Percentiles rank a stretch among this genome's conserved stretches.
These are phyloP conservation scores for Corythornis madagascariensis DNA, from an alignment of 2,113 vertebrate species.

Conservation along the genomic window DNA sequence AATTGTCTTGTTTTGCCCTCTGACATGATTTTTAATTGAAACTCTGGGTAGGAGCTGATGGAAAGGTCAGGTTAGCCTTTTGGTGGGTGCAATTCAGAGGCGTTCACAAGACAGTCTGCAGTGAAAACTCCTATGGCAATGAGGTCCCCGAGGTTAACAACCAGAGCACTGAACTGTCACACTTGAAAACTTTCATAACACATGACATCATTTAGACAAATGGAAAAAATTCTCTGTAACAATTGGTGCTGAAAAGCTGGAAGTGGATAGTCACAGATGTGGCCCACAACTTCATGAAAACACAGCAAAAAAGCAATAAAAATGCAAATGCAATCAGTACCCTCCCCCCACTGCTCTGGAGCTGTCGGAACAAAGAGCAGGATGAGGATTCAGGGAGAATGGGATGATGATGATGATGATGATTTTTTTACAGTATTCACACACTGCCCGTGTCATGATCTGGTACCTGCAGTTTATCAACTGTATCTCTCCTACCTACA, in stretches of 20 bases:
- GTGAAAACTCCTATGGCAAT: constrained; percentile 20
- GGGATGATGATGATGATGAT: no score
- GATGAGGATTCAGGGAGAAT: not conserved
- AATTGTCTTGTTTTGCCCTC: constrained; percentile 54
- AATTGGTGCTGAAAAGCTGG: constrained; percentile 74
- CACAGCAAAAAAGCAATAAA: constrained; percentile 41
- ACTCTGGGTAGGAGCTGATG: constrained; percentile 2
- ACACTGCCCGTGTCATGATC: not conserved
- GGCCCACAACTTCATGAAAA: constrained; percentile 69
- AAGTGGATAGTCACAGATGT: constrained; percentile 71
- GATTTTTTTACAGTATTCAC: not conserved
- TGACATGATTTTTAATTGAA: constrained; percentile 38
- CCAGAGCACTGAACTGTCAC: constrained; percentile 26
- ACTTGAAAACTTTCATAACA: constrained; percentile 74
- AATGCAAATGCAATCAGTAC: constrained; percentile 57
- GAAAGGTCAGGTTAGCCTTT: constrained; percentile 27
- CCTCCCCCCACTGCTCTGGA: not conserved
- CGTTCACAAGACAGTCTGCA: constrained; percentile 4
- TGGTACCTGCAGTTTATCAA: not conserved
- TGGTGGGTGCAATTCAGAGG: not conserved
- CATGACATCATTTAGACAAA: constrained; percentile 70
- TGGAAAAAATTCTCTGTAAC: constrained; percentile 74
- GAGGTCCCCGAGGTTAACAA: constrained; percentile 34
- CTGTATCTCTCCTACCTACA: not conserved
- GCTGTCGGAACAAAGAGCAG: not conserved